Base-by-base conservation (phyloP, 2,888 invertebrate species). In the Leptinotarsa tumamoca region DNA sequence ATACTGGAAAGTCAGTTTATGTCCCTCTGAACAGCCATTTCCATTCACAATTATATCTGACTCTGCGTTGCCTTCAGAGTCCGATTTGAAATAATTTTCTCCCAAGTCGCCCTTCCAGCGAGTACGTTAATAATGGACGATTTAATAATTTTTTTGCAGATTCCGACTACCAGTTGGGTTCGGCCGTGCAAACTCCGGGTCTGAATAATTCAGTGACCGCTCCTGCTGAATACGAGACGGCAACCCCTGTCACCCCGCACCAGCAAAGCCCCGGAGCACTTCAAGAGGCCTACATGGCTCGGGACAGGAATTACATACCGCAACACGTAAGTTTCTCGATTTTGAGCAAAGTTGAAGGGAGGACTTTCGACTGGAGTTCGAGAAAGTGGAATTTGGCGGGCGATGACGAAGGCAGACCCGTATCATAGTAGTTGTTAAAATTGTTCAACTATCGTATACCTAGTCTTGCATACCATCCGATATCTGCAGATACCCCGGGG, bases 91-190 rank as follows among this genome's bases (percentile, higher is more conserved):
- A 63, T 43, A 43, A 63, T 63, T 63, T 13, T 33, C 33, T 33
- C 23, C 14, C 69, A n/a, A 49, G 66, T 18, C 23, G 52, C 71
- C 67, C 71, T 71, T 72, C 71, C 63, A 66, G 66, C 63, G 68
- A 61, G 15, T 7, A n/a, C 68, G 71, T 76, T 71, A 77, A 74
- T 77, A 74, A 74, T 73, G 71, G 27, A 77, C 56, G 68, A 69
- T 69, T 72, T 69, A 74, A 73, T 77, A 70, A 61, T 79, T 82
- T 79, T 43, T 81, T 86, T 87, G 61, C 86, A 92, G 93, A 93
- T 90, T 93, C 93, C 81, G 93, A 93, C 90, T 93, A 93, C 88
- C 93, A 93, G 89, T 90, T 93, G 86, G 93, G 93, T 85, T 92
- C 93, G 85, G 92, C 92, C 84, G 92, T 91, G 82, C 92, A 93